Base-by-base conservation (phyloP, 2,888 invertebrate genomes). In the Emmelina monodactyla region DNA sequence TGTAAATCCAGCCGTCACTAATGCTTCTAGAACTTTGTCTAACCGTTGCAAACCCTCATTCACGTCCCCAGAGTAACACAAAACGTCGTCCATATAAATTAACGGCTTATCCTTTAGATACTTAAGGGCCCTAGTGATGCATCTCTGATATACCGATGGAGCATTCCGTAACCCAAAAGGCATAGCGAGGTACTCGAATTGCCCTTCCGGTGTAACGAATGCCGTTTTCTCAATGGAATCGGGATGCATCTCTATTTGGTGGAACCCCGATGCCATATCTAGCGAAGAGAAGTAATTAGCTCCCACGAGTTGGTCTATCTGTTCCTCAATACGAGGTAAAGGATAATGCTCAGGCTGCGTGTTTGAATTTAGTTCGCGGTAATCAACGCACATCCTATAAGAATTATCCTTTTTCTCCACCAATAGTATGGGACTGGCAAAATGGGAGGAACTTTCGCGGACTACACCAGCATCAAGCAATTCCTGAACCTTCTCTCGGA, bases 261-360 rank as follows among this genome's bases (percentile, higher is more conserved):
- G 57, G 39, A 62, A 67, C 1, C 63, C 60, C 2, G 53, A 35
- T 28, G 46, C 46, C n/a, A 68, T 39, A 34, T 62, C 58, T 4
- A 63, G 37, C 2, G 54, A 58, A 3, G 56, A 42, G 49, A 55
- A 50, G 31, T 29, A 29, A 13, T 12, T 12, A 12, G 13, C 13
- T 3, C 13, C 29, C 9, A 13, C 53, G 2, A 55, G 46, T 1
- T 41, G 42, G 19, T 59, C 55, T 12, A 63, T 30, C 16, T 56
- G 34, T 22, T 62, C 59, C 33, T 61, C 60, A 28, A 63, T 54
- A 10, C 53, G 39, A 6, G 62, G 62, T 13, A 29, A 12, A 13
- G 32, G 32, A 14, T 34, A 34, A 5, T 19, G n/a, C 11, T 34
- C 29, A 19, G 29, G 29, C 11, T 9, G 10, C 2, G 33, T 33